Percentiles rank a stretch among this genome's conserved stretches.
Evolutionary conservation across 30 jellyfish, hydroid and myxozoan genomes (phyloP).

Genomic region (Cassiopea andromeda): DNA sequence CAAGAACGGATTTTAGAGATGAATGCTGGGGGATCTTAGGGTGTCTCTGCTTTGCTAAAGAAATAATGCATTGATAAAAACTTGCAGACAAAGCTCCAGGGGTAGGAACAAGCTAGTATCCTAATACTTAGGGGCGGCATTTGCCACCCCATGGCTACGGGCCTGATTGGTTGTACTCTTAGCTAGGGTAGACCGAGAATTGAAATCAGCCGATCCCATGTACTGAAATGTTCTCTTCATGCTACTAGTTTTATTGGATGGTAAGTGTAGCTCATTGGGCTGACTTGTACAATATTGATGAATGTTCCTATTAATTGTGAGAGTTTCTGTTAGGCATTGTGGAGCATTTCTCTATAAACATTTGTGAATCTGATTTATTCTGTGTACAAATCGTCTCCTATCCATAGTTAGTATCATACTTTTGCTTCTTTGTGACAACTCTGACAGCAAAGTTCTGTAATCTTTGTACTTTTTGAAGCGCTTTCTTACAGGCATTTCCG

Average conservation of each 20-base stretch:
- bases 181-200: constrained; percentile 65
- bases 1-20: too few species aligned
- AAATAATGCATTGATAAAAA: too few species aligned
- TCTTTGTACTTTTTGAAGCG: constrained; percentile 32
- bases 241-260: constrained; percentile 47
- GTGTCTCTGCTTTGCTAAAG: too few species aligned
- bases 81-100: too few species aligned
- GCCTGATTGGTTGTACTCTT: constrained; percentile 50
- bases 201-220: constrained; percentile 64
- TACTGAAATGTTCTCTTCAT: constrained; percentile 53
- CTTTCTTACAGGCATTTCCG: constrained; percentile 66
- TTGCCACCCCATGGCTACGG: constrained; percentile 14
- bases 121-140: too few species aligned
- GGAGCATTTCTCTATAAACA: constrained; percentile 32
- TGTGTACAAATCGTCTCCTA: constrained; percentile 46
- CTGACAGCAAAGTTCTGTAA: constrained; percentile 31
- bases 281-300: constrained; percentile 59
- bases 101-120: too few species aligned
- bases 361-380: constrained; percentile 53
- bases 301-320: constrained; percentile 31
- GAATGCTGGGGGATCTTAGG: too few species aligned
- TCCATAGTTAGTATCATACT: constrained; percentile 64
- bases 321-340: constrained; percentile 56
- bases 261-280: constrained; percentile 54
- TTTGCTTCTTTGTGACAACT: constrained; percentile 48